phyloP scores from a whole-genome alignment of 2,797 vertebrate species.

The Megalops cyprinoides region DNA sequence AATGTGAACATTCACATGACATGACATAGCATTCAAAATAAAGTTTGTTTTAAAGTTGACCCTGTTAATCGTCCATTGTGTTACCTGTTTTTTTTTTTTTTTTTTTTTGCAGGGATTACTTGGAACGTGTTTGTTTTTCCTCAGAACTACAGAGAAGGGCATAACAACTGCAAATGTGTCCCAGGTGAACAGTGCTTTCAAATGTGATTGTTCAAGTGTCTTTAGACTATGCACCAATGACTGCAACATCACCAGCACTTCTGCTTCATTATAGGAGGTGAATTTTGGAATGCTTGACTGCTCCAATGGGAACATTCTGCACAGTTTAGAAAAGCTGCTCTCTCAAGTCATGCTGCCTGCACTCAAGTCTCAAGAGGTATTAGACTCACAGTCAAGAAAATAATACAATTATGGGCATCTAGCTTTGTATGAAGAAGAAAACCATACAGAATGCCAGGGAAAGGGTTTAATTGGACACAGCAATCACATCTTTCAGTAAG shows the following conservation, averaged over 20 bases:
- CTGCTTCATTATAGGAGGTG: slow-evolving; percentile 68
- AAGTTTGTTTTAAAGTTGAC: not conserved
- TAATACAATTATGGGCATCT: not conserved
- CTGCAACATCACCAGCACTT: not conserved
- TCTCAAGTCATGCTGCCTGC: slow-evolving; percentile 72
- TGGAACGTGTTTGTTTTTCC: slow-evolving; percentile 80
- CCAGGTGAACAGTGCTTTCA: slow-evolving; percentile 67
- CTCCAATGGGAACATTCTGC: slow-evolving; percentile 66
- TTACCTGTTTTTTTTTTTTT: slow-evolving; percentile 24
- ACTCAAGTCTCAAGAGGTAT: slow-evolving; percentile 79
- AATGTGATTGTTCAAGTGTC: not conserved
- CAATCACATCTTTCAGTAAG: too few species aligned
- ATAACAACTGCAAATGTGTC: slow-evolving; percentile 75
- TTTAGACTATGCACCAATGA: not conserved
- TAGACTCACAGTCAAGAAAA: not conserved
- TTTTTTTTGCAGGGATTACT: slow-evolving; percentile 65
- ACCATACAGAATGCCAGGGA: not conserved
- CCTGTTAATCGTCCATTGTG: not conserved
- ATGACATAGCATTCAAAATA: not conserved
- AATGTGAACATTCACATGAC: not conserved
- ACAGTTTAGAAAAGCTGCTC: slow-evolving; percentile 72
- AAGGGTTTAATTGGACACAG: not conserved
- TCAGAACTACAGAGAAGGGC: slow-evolving; percentile 71
- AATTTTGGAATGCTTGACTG: slow-evolving; percentile 75
- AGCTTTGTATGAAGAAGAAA: not conserved